phyloP scores from a whole-genome alignment of 1,140 invertebrate genomes.

The Patella vulgata region DNA sequence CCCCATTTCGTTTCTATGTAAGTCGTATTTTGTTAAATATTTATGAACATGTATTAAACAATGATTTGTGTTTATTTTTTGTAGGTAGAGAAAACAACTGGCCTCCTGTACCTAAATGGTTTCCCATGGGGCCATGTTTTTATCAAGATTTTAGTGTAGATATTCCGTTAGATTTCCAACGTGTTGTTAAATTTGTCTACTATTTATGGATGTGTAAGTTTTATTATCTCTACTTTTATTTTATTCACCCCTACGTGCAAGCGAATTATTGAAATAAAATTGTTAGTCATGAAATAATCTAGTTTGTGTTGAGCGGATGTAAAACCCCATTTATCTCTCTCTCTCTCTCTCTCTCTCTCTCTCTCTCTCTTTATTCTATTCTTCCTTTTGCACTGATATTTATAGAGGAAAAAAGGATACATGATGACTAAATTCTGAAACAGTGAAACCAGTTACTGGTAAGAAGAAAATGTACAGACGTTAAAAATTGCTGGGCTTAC shows the following conservation, averaged over 20 bases:
- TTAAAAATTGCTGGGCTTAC: no score
- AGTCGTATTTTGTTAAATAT: no score
- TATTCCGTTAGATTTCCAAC: conserved; percentile 97
- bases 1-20: no score
- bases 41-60: no score
- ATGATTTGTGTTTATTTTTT: conserved; percentile 30
- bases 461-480: no score
- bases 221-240: neutral
- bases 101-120: conserved; percentile 94
- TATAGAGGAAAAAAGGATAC: no score
- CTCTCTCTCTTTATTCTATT: neutral
- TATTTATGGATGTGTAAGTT: conserved; percentile 97
- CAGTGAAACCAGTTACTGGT: neutral
- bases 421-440: neutral
- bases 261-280: no score
- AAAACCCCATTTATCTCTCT: no score
- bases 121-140: conserved; percentile 94
- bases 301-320: no score
- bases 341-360: neutral
- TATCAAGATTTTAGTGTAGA: conserved; percentile 99
- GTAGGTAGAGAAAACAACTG: conserved; percentile 92
- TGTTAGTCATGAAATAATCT: no score
- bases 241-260: no score
- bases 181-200: conserved; percentile 92
- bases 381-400: neutral